These are phyloP conservation scores for Drosophila nigricruria DNA, from an alignment of 2,888 invertebrate species.

Conservation along the genomic window DNA sequence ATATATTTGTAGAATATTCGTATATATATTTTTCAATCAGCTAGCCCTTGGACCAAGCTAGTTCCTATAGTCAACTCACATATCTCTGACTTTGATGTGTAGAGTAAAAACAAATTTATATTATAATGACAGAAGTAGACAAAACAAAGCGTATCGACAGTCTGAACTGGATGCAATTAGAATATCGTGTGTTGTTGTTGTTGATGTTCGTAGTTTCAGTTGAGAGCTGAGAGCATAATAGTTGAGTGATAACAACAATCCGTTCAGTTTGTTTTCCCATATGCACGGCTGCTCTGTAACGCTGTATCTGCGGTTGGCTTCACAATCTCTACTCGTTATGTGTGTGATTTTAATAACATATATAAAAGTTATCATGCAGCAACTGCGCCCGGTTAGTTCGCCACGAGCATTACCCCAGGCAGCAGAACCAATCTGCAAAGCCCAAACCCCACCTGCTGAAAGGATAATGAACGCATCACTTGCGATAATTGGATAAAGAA, in stretches of 20 bases:
- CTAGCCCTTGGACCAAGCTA: not conserved
- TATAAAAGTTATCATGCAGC: constrained; percentile 67
- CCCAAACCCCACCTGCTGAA: not conserved
- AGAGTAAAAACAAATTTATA: constrained; percentile 11
- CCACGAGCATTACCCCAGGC: constrained; percentile 14
- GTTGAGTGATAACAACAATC: constrained; percentile 58
- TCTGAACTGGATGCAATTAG: constrained; percentile 22
- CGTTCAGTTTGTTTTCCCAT: constrained; percentile 34
- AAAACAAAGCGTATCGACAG: constrained; percentile 43
- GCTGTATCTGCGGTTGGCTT: constrained; percentile 9
- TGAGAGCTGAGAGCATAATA: constrained; percentile 54
- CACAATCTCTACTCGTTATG: constrained; percentile 35
- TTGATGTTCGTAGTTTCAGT: constrained; percentile 1
- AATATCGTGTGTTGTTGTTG: constrained; percentile 11
- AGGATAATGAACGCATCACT: constrained; percentile 32
- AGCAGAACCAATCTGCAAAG: not conserved
- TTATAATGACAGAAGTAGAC: constrained; percentile 28
- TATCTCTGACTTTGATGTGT: not conserved
- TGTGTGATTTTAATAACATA: constrained; percentile 47
- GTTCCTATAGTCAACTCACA: not conserved
- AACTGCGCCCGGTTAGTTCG: constrained; percentile 54
- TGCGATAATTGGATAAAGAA: not conserved
- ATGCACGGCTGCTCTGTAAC: not conserved
- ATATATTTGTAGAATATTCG: no score
- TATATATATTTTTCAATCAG: no score